Evolutionary conservation across 1,140 invertebrate genomes (phyloP), one percentile per base, ranked within the genome.

Genomic region (Drosophila equinoxialis): DNA sequence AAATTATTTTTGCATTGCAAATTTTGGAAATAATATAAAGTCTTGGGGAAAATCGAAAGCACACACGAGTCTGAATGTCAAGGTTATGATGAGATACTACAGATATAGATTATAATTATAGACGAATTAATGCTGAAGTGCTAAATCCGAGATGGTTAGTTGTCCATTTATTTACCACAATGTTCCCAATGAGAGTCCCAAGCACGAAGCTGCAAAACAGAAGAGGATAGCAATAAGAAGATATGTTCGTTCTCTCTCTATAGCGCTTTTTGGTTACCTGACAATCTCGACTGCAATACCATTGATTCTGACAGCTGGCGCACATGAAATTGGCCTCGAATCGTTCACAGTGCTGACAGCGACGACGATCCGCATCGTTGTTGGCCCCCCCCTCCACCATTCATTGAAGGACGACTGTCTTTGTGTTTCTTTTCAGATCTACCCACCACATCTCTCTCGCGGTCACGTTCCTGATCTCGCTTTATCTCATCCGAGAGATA

Each of bases 221-320:
- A 39, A 41, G 0, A 23, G 20, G 26, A 30, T 10, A 57, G 1
- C 35, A 13, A 42, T n/a, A 6, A 11, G 20, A 64, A 11, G 13
- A 61, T 7, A 30, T 30, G 54, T 6, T 14, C 11, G 42, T 26
- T 60, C 5, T n/a, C 10, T 30, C 3, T 13, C 1, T 39, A n/a
- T 8, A 5, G 7, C 42, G 11, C 37, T 3, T 13, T 11, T 13
- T 39, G 23, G 79, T 75, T 93, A 97, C 97, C 95, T 98, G 97
- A 91, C 97, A 98, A 79, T 97, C 96, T 62, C 96, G 93, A 90
- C 96, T 96, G 93, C 97, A 98, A 91, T 98, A 98, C 96, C 96
- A 97, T 93, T 97, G 96, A 93, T 96, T 97, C 61, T 95, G 95
- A 90, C 97, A 98, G 23, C 96, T 96, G 63, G 96, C 96, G 91